Evolutionary conservation across 2,113 vertebrate genomes (phyloP).

Genomic region (Sula dactylatra): DNA sequence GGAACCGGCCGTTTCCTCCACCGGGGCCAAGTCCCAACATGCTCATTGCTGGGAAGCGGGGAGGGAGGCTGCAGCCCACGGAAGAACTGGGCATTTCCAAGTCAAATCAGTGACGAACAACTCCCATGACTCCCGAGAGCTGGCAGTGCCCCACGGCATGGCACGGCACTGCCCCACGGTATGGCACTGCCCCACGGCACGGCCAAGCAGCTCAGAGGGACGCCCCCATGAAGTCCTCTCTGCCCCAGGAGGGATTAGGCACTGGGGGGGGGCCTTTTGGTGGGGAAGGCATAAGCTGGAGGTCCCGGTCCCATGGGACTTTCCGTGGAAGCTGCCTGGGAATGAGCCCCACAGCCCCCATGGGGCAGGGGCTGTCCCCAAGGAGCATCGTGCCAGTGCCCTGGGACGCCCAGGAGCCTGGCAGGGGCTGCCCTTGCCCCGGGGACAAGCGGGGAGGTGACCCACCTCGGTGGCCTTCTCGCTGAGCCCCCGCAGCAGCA

Average conservation of each 20-base stretch:
- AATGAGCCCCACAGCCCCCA: not conserved
- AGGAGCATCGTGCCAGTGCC: not conserved
- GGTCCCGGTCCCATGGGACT: not conserved
- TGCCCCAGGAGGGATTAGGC: not conserved
- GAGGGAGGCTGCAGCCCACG: not conserved
- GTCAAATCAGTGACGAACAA: not conserved
- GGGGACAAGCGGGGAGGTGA: not conserved
- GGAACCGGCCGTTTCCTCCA: not conserved
- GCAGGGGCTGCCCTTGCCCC: not conserved
- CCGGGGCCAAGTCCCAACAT: not conserved
- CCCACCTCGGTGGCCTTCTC: constrained; percentile 87
- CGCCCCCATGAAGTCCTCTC: rapidly evolving
- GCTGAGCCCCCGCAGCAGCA: constrained; percentile 88
- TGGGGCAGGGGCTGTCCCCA: rapidly evolving
- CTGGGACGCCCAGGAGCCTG: not conserved
- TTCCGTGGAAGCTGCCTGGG: not conserved
- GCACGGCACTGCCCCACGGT: not conserved
- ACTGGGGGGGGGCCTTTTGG: not conserved
- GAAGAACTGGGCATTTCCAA: not conserved
- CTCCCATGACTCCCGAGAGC: not conserved
- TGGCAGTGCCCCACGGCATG: not conserved
- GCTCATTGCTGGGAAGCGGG: not conserved
- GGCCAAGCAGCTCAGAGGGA: not conserved
- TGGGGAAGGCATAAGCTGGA: not conserved
- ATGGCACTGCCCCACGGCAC: not conserved